Evolutionary conservation across 1,140 invertebrate genomes (phyloP).

Genomic region (Lordiphosa mommai): DNA sequence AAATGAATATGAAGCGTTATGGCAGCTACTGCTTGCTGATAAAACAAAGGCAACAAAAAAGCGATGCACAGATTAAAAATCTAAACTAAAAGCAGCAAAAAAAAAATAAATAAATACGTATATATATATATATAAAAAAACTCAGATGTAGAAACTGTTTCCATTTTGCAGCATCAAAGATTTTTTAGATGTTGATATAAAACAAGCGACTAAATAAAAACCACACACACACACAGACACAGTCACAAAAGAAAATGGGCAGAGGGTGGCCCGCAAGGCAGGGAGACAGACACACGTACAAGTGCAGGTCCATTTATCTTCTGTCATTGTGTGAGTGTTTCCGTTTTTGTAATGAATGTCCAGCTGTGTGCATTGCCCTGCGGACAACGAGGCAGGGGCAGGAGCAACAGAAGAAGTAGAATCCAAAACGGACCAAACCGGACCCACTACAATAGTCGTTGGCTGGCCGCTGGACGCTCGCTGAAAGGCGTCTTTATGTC

Average conservation of each 20-base stretch:
- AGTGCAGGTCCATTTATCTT: constrained; percentile 75
- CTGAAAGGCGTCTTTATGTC: constrained; percentile 74
- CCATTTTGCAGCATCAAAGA: constrained; percentile 71
- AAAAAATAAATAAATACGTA: constrained; percentile 15
- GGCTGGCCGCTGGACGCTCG: constrained; percentile 29
- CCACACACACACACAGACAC: constrained; percentile 45
- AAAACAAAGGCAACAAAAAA: constrained; percentile 64
- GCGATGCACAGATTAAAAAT: constrained; percentile 64
- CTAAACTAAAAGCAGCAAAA: constrained; percentile 51
- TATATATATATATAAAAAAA: constrained; percentile 24
- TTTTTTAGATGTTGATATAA: constrained; percentile 69
- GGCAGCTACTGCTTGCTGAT: constrained; percentile 20
- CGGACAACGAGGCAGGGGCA: constrained; percentile 35
- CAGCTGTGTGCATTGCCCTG: constrained; percentile 72
- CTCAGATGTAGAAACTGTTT: constrained; percentile 51
- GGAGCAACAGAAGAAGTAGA: constrained; percentile 24
- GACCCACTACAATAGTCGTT: constrained; percentile 57
- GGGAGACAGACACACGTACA: constrained; percentile 54
- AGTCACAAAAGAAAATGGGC: not conserved
- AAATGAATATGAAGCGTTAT: constrained; percentile 66
- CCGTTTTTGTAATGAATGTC: constrained; percentile 76
- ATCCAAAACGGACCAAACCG: constrained; percentile 14
- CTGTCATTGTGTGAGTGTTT: constrained; percentile 74
- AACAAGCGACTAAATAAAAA: constrained; percentile 74
- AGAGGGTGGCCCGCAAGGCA: constrained; percentile 7